Percentiles rank a stretch among this genome's conserved stretches.
Conservation (phyloP, 1,140 invertebrate genomes). For the Ylistrum balloti region DNA sequence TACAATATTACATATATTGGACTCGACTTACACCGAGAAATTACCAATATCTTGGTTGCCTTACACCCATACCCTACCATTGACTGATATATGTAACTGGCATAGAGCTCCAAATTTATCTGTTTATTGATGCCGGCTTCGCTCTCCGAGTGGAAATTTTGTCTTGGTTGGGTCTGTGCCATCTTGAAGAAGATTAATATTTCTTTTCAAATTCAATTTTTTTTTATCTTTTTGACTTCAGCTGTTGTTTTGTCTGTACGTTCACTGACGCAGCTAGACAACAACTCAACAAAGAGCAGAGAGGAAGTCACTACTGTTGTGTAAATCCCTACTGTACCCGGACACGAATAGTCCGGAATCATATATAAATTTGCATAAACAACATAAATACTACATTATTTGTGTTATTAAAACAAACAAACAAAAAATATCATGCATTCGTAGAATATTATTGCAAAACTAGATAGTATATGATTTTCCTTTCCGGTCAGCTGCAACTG, state of each 20-base stretch:
- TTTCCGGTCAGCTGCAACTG: too few species aligned
- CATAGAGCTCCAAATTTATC: conserved; percentile 93
- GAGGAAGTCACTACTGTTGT: not conserved
- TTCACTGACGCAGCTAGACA: conserved; percentile 19
- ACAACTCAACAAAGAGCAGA: not conserved
- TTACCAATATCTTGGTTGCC: too few species aligned
- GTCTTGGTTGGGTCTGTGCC: conserved; percentile 83
- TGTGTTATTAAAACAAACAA: too few species aligned
- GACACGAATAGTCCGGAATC: too few species aligned
- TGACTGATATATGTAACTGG: conserved; percentile 92
- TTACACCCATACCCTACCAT: conserved; percentile 88
- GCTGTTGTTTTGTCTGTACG: not conserved
- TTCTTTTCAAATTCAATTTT: not conserved
- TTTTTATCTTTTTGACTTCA: not conserved
- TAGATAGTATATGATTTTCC: too few species aligned
- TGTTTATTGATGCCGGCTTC: conserved; percentile 92
- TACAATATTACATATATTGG: too few species aligned
- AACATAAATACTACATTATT: too few species aligned
- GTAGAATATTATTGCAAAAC: too few species aligned
- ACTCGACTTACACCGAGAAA: too few species aligned
- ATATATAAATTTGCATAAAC: too few species aligned
- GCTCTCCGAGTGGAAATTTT: conserved; percentile 90
- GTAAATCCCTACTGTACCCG: not conserved
- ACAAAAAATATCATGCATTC: too few species aligned
- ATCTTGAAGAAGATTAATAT: conserved; percentile 57